phyloP scores from a whole-genome alignment of 2,113 vertebrate species.

The Brevimyrus niger region DNA sequence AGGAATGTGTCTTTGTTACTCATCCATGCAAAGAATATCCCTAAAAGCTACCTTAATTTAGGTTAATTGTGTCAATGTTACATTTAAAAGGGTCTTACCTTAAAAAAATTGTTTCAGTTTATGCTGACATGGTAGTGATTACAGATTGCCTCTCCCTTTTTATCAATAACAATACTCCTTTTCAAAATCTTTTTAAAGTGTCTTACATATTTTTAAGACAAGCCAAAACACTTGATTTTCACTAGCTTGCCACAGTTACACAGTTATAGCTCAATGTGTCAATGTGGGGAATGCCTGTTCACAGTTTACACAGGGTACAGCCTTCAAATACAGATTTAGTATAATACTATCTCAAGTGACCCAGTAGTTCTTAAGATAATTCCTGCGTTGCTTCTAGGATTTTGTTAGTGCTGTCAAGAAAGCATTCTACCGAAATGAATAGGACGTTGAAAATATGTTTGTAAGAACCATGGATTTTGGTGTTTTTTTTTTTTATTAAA shows the following conservation, averaged over 20 bases:
- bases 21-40: background rate
- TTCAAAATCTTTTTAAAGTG: too few relatives aligned
- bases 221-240: too few relatives aligned
- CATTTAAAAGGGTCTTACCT: background rate
- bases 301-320: too few relatives aligned
- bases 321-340: too few relatives aligned
- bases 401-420: background rate
- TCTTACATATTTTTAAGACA: background rate
- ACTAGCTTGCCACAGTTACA: too few relatives aligned
- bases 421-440: background rate
- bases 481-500: too few relatives aligned
- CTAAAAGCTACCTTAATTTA: background rate
- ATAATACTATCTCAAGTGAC: background rate
- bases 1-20: background rate
- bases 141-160: too few relatives aligned
- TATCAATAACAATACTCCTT: too few relatives aligned
- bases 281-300: too few relatives aligned
- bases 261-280: too few relatives aligned
- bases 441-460: background rate
- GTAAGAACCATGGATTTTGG: too few relatives aligned
- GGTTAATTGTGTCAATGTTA: background rate
- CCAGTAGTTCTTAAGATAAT: background rate
- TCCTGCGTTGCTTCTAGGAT: background rate
- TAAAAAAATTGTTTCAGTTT: background rate
- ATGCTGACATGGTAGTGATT: too few relatives aligned